Conservation (phyloP, 2,113 vertebrate genomes). For the Poecile atricapillus region DNA sequence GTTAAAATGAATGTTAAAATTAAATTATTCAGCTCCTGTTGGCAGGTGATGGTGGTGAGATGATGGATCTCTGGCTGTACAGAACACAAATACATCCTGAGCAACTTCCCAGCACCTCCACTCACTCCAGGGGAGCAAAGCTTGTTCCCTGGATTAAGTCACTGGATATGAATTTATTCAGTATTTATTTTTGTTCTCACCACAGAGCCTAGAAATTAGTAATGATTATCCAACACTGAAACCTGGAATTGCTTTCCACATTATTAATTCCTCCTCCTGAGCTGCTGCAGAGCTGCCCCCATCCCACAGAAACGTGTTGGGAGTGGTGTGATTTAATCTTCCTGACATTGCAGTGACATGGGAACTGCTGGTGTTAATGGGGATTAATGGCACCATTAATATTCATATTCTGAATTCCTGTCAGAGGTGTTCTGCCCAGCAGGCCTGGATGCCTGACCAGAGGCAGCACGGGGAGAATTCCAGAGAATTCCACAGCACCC, state of each 20-base stretch:
- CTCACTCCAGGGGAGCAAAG: background rate
- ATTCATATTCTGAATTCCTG: background rate
- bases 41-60: background rate
- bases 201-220: background rate
- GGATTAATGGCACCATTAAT: slow-evolving; percentile 29
- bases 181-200: background rate
- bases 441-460: background rate
- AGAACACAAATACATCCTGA: rapidly evolving
- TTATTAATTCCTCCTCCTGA: background rate
- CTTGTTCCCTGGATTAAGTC: background rate
- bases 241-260: background rate
- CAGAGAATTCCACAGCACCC: no score
- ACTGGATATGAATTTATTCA: background rate
- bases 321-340: background rate
- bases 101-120: rapidly evolving
- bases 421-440: background rate
- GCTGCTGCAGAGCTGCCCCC: background rate
- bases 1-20: no score
- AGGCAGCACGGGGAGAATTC: rapidly evolving
- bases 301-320: rapidly evolving
- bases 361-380: background rate
- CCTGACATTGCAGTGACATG: background rate
- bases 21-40: rapidly evolving
- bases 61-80: rapidly evolving
- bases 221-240: background rate